Evolutionary conservation across 2,113 vertebrate species (phyloP), one percentile per base, ranked within the genome.

Genomic region (Amblyopsis rosae): DNA sequence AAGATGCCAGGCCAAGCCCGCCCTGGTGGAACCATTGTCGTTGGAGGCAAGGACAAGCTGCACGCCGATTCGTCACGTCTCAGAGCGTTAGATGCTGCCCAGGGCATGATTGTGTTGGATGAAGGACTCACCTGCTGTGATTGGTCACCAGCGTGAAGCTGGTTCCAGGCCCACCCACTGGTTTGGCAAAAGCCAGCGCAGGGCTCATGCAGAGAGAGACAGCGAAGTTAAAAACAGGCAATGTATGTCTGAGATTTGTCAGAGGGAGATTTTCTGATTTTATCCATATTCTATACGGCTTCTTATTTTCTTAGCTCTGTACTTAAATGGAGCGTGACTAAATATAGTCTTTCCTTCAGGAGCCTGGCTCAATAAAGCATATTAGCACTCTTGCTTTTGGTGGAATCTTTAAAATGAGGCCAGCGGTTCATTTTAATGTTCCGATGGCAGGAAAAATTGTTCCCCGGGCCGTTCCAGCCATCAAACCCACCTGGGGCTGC

Each of bases 121-220:
- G 3, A 33, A 61, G 62, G 59, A 56, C 77, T 78, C 69, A 81
- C 86, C 83, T 85, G 80, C 72, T 6, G 75, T 64, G 69, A 82
- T 68, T 66, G 67, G 79, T 62, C 60, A 67, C 50, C 48, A 26
- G 11, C 6, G 51, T 78, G 65, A 19, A 68, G 47, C 16, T 54
- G 32, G 16, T 26, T 80, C 56, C 71, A 81, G 79, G 62, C 80
- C 26, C 82, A 78, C 76, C 81, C 76, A 76, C 32, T 53, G 35
- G 60, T 63, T 73, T 69, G 62, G 79, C 62, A 77, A 47, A 17
- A 49, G 47, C 13, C 46, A 12, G 46, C 12, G 33, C 17, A 11
- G 16, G 16, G 61, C 57, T 72, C 35, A 46, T 12, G 12, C 13
- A 50, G 64, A 50, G 51, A 66, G 50, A 81, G 77, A 81, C 57